These are phyloP conservation scores for Zaprionus kolodkinae DNA, from an alignment of 1,140 invertebrate genomes.

Conservation along the genomic window DNA sequence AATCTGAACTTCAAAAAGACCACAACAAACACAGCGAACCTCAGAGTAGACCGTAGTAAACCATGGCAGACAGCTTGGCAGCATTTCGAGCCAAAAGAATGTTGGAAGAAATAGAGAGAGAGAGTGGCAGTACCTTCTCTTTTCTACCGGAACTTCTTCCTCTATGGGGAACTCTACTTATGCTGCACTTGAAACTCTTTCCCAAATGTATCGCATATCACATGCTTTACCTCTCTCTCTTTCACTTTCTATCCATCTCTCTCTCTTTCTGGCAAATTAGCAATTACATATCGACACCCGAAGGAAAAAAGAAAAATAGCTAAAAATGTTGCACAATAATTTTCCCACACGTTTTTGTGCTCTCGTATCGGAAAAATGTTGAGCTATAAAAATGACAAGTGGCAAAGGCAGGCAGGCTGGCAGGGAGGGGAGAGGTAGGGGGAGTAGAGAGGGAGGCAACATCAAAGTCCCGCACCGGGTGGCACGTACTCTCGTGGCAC, in stretches of 20 bases:
- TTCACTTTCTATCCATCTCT: background rate
- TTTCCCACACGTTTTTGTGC: conserved; percentile 47
- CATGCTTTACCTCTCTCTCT: background rate
- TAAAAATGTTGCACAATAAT: conserved; percentile 42
- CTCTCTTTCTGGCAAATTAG: conserved; percentile 50
- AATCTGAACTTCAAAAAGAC: conserved; percentile 66
- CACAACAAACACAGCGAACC: conserved; percentile 21
- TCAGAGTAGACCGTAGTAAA: background rate
- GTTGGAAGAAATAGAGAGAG: background rate
- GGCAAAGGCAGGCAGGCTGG: conserved; percentile 57
- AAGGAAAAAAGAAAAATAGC: background rate
- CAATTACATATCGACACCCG: conserved; percentile 75
- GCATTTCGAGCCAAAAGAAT: conserved; percentile 52
- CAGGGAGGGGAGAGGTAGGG: no score
- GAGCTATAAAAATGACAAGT: conserved; percentile 76
- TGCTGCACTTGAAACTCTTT: conserved; percentile 58
- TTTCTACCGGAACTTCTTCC: conserved; percentile 29
- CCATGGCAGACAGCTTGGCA: conserved; percentile 70
- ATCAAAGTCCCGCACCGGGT: conserved; percentile 57
- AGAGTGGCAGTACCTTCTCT: conserved; percentile 15
- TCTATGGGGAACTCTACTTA: conserved; percentile 13
- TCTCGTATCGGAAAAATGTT: conserved; percentile 60
- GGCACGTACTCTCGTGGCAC: conserved; percentile 64
- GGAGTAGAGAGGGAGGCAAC: conserved; percentile 26
- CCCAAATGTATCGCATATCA: conserved; percentile 67